Conservation (phyloP, 2,113 vertebrate genomes). For the Chrysemys picta region DNA sequence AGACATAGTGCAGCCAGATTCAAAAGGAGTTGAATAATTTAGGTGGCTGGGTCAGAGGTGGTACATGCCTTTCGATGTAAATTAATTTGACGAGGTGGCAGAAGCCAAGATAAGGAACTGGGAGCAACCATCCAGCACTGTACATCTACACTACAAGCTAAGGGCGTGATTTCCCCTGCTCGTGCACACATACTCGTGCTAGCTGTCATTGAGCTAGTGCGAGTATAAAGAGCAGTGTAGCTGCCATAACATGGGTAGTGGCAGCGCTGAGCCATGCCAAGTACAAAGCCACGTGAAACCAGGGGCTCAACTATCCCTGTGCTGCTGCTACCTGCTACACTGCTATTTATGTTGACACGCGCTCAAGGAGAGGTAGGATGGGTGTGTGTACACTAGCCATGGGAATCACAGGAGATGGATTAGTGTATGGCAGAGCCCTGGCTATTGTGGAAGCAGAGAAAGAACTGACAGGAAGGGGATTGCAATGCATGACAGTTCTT, state of each 20-base stretch:
- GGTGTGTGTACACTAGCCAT: too few relatives aligned
- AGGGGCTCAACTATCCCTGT: background rate
- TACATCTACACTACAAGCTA: background rate
- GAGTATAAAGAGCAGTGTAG: background rate
- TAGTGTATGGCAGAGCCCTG: background rate
- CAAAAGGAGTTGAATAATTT: slow-evolving; percentile 28
- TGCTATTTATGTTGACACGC: background rate
- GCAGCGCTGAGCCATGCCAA: background rate
- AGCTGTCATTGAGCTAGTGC: background rate
- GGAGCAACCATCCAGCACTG: background rate
- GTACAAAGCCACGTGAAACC: background rate
- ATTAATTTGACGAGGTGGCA: background rate
- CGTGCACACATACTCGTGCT: rapidly evolving
- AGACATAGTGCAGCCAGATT: background rate
- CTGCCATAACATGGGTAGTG: background rate
- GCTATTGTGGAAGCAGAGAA: too few relatives aligned
- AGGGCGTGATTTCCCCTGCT: background rate
- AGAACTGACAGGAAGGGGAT: too few relatives aligned
- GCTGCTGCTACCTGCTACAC: too few relatives aligned
- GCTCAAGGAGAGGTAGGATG: background rate
- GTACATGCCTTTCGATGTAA: background rate
- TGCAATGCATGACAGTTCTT: too few relatives aligned
- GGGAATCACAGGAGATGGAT: background rate
- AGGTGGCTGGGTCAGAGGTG: background rate
- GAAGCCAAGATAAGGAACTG: background rate